phyloP scores from a whole-genome alignment of 2,888 invertebrate genomes.

The Frankliniella fusca region DNA sequence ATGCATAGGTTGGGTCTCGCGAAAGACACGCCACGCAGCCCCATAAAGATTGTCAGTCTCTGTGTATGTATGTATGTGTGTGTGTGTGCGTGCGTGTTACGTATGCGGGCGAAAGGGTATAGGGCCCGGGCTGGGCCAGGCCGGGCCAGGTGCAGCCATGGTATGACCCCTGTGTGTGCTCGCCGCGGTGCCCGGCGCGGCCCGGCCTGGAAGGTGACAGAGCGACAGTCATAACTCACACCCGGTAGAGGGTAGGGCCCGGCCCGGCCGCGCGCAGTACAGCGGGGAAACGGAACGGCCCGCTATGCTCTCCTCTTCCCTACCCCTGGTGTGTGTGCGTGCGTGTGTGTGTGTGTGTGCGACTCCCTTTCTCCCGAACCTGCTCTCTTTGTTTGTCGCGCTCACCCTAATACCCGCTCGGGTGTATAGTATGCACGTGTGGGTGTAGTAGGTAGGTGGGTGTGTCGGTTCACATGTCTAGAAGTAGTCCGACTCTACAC shows the following conservation, averaged over 20 bases:
- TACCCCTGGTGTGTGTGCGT: too few species aligned
- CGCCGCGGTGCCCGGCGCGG: background rate
- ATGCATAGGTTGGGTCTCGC: slow-evolving; percentile 23
- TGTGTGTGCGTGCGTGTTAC: background rate
- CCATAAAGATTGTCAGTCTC: background rate
- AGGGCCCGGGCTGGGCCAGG: background rate
- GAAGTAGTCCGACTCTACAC: too few species aligned
- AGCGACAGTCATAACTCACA: slow-evolving; percentile 24
- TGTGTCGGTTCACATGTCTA: too few species aligned
- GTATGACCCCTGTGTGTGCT: background rate
- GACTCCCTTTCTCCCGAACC: too few species aligned
- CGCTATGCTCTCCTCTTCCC: too few species aligned
- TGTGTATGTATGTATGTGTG: background rate
- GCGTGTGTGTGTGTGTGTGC: too few species aligned
- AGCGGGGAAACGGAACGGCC: too few species aligned
- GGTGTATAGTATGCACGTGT: too few species aligned
- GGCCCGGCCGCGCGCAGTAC: too few species aligned
- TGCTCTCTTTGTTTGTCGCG: too few species aligned
- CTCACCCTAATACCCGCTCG: too few species aligned
- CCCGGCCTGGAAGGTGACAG: slow-evolving; percentile 14
- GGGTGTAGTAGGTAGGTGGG: too few species aligned
- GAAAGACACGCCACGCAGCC: slow-evolving; percentile 17
- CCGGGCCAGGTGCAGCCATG: slow-evolving; percentile 3
- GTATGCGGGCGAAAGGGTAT: slow-evolving; percentile 14
- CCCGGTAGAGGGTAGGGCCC: background rate